Conservation (phyloP, 2,888 invertebrate species). For the Caenorhabditis wallacei region DNA sequence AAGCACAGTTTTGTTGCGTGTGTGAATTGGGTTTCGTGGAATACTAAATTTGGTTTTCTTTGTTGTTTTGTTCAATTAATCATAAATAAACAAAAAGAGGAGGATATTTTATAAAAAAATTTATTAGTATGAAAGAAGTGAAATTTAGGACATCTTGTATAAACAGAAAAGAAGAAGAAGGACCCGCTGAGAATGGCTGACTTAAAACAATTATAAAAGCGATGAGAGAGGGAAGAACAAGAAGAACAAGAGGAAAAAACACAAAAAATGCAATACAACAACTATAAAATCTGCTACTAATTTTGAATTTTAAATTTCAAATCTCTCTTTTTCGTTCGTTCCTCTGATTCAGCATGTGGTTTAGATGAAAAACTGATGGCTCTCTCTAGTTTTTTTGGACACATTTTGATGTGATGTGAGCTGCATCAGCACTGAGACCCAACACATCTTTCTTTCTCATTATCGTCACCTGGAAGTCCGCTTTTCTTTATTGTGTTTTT, state of each 20-base stretch:
- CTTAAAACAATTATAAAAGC: constrained; percentile 54
- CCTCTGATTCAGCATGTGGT: constrained; percentile 53
- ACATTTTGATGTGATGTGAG: constrained; percentile 22
- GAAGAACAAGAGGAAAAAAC: background rate
- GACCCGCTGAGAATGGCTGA: constrained; percentile 53
- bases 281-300: constrained; percentile 60
- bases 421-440: constrained; percentile 51
- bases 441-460: constrained; percentile 54
- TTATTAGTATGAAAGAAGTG: constrained; percentile 34
- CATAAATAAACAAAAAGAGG: background rate
- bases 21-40: constrained; percentile 2
- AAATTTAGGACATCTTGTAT: constrained; percentile 35
- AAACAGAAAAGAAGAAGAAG: constrained; percentile 36
- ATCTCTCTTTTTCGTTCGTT: constrained; percentile 34
- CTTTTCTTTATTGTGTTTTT: background rate
- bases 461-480: constrained; percentile 48
- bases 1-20: constrained; percentile 2
- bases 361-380: constrained; percentile 52
- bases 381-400: constrained; percentile 22
- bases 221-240: constrained; percentile 7
- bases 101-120: background rate
- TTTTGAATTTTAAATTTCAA: constrained; percentile 48
- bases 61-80: background rate
- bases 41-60: constrained; percentile 1
- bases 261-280: constrained; percentile 30